Evolutionary conservation across 2,797 vertebrate genomes (phyloP).

Genomic region (Syndactyla subalaris): DNA sequence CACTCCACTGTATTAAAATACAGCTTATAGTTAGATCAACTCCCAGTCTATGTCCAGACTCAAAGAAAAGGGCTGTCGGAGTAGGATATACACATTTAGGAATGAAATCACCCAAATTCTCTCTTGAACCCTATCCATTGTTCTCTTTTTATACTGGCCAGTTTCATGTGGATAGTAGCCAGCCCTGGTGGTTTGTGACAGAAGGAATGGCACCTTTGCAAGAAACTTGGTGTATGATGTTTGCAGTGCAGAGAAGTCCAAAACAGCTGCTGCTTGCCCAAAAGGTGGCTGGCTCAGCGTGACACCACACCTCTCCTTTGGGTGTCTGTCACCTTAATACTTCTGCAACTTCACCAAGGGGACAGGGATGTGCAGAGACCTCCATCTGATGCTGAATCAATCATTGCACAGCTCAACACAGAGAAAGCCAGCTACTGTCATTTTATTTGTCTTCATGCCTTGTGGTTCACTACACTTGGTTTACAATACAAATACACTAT

Average conservation of each 20-base stretch:
- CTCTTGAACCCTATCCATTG: neutral
- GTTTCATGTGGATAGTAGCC: neutral
- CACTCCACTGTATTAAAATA: neutral
- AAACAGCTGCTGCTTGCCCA: neutral
- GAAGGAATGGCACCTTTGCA: neutral
- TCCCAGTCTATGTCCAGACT: neutral
- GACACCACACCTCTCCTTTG: neutral
- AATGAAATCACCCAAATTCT: neutral
- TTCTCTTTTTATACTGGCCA: neutral
- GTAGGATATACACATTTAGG: neutral
- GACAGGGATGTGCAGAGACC: neutral
- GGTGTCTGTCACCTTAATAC: neutral
- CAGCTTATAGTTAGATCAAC: neutral
- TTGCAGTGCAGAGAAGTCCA: neutral
- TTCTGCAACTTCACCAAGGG: neutral
- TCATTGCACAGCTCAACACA: neutral
- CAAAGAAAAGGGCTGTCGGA: neutral
- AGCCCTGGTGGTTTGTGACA: neutral
- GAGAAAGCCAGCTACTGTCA: slow-evolving; percentile 50
- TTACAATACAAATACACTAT: slow-evolving; percentile 75
- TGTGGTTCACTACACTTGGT: slow-evolving; percentile 72
- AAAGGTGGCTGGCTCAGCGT: fast-evolving
- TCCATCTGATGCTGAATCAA: fast-evolving
- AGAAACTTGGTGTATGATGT: fast-evolving
- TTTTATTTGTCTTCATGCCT: slow-evolving; percentile 77